These are phyloP conservation scores for Eristalis arbustorum DNA, from an alignment of 2,888 invertebrate species.

Conservation along the genomic window DNA sequence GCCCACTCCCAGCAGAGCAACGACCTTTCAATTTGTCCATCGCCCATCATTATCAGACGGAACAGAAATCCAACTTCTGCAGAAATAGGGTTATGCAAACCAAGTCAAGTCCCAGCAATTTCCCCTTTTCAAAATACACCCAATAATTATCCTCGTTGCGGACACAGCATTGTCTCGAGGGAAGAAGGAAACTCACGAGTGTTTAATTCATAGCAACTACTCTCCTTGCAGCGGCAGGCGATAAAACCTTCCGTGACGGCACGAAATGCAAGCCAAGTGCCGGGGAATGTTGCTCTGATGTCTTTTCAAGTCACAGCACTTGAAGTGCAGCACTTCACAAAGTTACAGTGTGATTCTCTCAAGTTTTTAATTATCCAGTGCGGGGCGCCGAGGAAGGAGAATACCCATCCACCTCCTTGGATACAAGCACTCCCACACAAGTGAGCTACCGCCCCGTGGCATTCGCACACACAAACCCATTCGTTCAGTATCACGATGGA, in stretches of 20 bases:
- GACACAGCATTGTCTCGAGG: neutral
- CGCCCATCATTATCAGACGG: neutral
- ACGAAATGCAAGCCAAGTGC: neutral
- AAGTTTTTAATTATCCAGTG: neutral
- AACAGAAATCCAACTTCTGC: neutral
- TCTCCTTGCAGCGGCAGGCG: neutral
- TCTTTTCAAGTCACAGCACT: neutral
- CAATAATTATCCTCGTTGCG: neutral
- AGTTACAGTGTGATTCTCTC: neutral
- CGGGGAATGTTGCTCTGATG: neutral
- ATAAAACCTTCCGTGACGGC: neutral
- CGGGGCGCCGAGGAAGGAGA: neutral
- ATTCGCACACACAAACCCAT: neutral
- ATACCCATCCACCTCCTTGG: neutral
- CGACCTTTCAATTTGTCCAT: neutral
- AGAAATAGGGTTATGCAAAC: neutral
- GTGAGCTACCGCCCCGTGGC: neutral
- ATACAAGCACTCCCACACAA: neutral
- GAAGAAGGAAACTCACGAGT: neutral
- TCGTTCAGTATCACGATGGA: neutral
- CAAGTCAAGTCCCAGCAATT: neutral
- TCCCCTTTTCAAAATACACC: neutral
- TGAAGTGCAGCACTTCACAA: neutral
- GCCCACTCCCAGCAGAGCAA: neutral
- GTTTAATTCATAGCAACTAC: neutral